phyloP scores from a whole-genome alignment of 2,888 invertebrate genomes.

The Notocelia uddmanniana region DNA sequence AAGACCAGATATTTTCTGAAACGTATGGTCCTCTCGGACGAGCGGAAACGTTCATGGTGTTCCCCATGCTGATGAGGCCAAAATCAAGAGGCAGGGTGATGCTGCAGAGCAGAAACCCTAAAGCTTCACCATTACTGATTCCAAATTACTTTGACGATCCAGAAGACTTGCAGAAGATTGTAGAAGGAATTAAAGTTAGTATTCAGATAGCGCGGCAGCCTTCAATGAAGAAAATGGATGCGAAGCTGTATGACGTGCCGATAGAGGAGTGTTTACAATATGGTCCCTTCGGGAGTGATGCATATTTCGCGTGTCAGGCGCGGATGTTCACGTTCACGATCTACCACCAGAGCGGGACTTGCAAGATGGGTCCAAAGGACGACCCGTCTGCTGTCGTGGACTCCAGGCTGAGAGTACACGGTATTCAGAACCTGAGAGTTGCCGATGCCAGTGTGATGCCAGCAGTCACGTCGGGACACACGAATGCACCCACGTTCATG shows the following conservation, averaged over 20 bases:
- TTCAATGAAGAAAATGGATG: slow-evolving; percentile 85
- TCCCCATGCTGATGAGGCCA: slow-evolving; percentile 90
- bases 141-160: slow-evolving; percentile 91
- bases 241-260: slow-evolving; percentile 86
- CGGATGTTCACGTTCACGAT: slow-evolving; percentile 89
- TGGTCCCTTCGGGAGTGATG: slow-evolving; percentile 87
- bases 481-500: slow-evolving; percentile 92
- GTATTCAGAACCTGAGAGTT: slow-evolving; percentile 88
- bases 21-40: slow-evolving; percentile 74
- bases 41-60: slow-evolving; percentile 82
- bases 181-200: slow-evolving; percentile 87
- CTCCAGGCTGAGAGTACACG: slow-evolving; percentile 87
- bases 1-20: slow-evolving; percentile 72
- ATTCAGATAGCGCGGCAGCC: slow-evolving; percentile 86
- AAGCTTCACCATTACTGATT: slow-evolving; percentile 89
- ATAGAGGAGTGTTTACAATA: slow-evolving; percentile 86
- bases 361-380: slow-evolving; percentile 87
- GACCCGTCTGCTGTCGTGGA: slow-evolving; percentile 88
- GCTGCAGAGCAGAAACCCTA: slow-evolving; percentile 90
- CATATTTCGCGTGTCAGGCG: slow-evolving; percentile 89
- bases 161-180: slow-evolving; percentile 87
- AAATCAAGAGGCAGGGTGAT: slow-evolving; percentile 89
- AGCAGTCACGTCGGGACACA: slow-evolving; percentile 90
- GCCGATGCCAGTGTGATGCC: slow-evolving; percentile 94
- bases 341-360: slow-evolving; percentile 89